phyloP scores from a whole-genome alignment of 2,797 vertebrate species.

The Leucoraja ocellata region DNA sequence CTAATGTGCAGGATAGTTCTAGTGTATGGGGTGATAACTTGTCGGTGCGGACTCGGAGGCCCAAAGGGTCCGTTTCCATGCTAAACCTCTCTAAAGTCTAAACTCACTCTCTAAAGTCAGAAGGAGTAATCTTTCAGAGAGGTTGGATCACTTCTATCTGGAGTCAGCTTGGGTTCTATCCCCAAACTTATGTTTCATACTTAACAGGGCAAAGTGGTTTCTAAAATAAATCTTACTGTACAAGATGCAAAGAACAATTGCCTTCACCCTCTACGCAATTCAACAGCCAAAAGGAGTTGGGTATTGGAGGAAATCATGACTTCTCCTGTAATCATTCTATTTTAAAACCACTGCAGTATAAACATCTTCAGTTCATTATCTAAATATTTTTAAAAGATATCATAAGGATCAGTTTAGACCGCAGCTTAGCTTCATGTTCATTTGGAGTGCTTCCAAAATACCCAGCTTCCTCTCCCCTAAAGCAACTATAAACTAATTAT shows the following conservation, averaged over 20 bases:
- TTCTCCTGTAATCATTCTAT: not conserved
- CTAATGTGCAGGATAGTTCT: too few species aligned
- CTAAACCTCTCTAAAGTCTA: too few species aligned
- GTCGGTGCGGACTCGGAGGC: too few species aligned
- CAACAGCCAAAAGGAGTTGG: not conserved
- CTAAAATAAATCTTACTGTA: not conserved
- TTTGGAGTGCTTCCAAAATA: slow-evolving; percentile 4
- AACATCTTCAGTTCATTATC: not conserved
- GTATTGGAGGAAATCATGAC: not conserved
- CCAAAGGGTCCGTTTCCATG: too few species aligned
- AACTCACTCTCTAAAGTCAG: too few species aligned
- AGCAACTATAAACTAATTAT: not conserved
- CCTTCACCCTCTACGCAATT: not conserved
- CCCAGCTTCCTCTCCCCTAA: not conserved
- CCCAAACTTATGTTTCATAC: not conserved
- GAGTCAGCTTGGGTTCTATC: not conserved
- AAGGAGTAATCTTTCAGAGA: too few species aligned
- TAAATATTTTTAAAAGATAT: not conserved
- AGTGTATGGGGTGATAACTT: too few species aligned
- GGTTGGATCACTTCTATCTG: not conserved
- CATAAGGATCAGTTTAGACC: not conserved
- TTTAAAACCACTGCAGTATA: not conserved
- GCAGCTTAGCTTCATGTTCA: not conserved
- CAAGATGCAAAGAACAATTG: not conserved
- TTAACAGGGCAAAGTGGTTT: not conserved